Conservation (phyloP, 1,140 invertebrate species). For the Pemphigus obesinymphae region DNA sequence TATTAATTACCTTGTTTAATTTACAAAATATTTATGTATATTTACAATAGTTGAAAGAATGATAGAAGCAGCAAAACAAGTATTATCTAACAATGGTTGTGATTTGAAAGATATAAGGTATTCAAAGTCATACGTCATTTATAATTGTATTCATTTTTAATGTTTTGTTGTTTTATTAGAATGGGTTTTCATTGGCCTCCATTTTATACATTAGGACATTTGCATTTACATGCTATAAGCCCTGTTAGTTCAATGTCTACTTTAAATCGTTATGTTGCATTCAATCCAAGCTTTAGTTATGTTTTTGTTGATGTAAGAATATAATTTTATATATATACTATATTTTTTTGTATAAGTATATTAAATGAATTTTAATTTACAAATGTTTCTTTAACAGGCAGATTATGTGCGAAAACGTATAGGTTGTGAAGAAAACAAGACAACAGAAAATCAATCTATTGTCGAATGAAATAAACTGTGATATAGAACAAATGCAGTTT, state of each 20-base stretch:
- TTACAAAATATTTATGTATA: not conserved
- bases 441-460: too few relatives aligned
- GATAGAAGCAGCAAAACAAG: constrained; percentile 10
- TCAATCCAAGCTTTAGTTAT: not conserved
- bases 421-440: not conserved
- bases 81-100: constrained; percentile 5
- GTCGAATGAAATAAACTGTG: too few relatives aligned
- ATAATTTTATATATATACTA: not conserved
- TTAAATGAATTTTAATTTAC: not conserved
- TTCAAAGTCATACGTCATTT: not conserved
- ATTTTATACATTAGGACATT: constrained; percentile 74
- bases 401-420: constrained; percentile 17
- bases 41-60: not conserved
- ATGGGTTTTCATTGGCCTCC: constrained; percentile 90
- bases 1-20: not conserved
- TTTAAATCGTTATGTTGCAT: not conserved
- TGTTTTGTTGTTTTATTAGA: constrained; percentile 49
- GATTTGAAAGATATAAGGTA: constrained; percentile 15
- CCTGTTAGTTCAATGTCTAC: constrained; percentile 69
- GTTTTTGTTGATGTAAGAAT: constrained; percentile 18
- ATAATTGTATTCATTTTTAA: not conserved
- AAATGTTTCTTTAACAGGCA: not conserved
- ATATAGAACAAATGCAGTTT: too few relatives aligned
- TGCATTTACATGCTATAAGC: constrained; percentile 83
- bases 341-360: not conserved